Percentiles rank a stretch among this genome's conserved stretches.
Conservation (phyloP, 2,797 vertebrate species). For the Xenentodon cancila region DNA sequence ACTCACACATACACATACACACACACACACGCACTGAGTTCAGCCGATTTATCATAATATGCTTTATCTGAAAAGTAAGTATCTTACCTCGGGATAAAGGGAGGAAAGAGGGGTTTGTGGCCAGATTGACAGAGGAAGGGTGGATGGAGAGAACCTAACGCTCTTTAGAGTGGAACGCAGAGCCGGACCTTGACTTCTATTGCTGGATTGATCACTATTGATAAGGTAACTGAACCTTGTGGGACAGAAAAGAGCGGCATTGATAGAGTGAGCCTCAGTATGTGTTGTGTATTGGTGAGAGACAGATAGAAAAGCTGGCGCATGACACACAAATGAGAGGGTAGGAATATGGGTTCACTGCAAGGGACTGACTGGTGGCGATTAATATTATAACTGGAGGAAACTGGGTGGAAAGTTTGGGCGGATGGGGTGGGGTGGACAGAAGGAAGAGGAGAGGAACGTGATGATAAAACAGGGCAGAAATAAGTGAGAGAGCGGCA, state of each 20-base stretch:
- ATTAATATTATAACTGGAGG: slow-evolving; percentile 29
- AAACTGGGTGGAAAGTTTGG: slow-evolving; percentile 48
- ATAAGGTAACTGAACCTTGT: slow-evolving; percentile 65
- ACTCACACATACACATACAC: slow-evolving; percentile 39
- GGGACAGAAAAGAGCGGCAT: slow-evolving; percentile 1
- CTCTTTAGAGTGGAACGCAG: slow-evolving; percentile 45
- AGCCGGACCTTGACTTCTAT: slow-evolving; percentile 39
- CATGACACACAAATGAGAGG: background rate
- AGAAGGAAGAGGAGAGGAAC: slow-evolving; percentile 41
- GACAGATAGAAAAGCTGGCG: background rate
- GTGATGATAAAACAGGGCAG: slow-evolving; percentile 40
- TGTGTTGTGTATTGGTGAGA: background rate
- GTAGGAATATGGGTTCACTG: background rate
- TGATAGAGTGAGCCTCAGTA: slow-evolving; percentile 1
- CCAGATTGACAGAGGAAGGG: slow-evolving; percentile 83
- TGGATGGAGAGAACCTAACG: slow-evolving; percentile 68
- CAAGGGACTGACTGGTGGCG: slow-evolving; percentile 20
- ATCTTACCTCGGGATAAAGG: slow-evolving; percentile 87
- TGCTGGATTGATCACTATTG: slow-evolving; percentile 57
- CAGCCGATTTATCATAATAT: slow-evolving; percentile 89
- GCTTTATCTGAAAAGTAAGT: slow-evolving; percentile 89
- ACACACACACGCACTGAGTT: slow-evolving; percentile 76
- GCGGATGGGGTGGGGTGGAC: slow-evolving; percentile 26
- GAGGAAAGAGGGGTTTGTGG: slow-evolving; percentile 84
- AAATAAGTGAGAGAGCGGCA: slow-evolving; percentile 39